Evolutionary conservation across 1,140 invertebrate genomes (phyloP).

Genomic region (Drosophila repleta): DNA sequence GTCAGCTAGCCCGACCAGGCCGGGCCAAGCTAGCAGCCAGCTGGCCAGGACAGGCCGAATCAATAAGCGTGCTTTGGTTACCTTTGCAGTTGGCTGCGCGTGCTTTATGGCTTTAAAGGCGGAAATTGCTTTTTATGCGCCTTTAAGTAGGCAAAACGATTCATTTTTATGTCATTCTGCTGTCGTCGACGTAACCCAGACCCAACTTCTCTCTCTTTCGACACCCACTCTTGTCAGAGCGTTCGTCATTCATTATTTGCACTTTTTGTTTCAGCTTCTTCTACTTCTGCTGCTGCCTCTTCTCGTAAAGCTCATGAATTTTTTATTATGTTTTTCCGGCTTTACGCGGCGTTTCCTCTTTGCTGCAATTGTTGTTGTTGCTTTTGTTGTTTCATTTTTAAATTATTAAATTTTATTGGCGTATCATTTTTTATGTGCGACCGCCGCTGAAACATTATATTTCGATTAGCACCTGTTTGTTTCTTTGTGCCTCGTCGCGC

Average conservation of each 20-base stretch:
- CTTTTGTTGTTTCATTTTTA: constrained; percentile 75
- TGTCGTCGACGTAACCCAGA: constrained; percentile 48
- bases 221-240: constrained; percentile 1
- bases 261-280: constrained; percentile 66
- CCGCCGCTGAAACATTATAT: constrained; percentile 78
- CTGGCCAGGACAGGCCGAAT: constrained; percentile 41
- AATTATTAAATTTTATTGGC: constrained; percentile 82
- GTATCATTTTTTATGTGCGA: constrained; percentile 80
- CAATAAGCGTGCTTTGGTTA: constrained; percentile 51
- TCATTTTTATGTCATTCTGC: constrained; percentile 78
- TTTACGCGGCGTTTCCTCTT: constrained; percentile 42
- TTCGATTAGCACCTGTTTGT: constrained; percentile 82
- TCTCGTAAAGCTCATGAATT: constrained; percentile 71
- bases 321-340: constrained; percentile 77
- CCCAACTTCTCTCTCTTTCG: constrained; percentile 3
- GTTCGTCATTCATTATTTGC: constrained; percentile 80
- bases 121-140: constrained; percentile 78
- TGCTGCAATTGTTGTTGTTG: constrained; percentile 14
- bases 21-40: background rate
- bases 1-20: background rate
- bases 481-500: constrained; percentile 29
- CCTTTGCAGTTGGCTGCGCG: constrained; percentile 37
- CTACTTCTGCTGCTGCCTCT: constrained; percentile 7
- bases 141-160: constrained; percentile 80
- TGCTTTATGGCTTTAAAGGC: constrained; percentile 67